These are phyloP conservation scores for Drosophila nikananu DNA, from an alignment of 1,140 invertebrate genomes.

Conservation along the genomic window DNA sequence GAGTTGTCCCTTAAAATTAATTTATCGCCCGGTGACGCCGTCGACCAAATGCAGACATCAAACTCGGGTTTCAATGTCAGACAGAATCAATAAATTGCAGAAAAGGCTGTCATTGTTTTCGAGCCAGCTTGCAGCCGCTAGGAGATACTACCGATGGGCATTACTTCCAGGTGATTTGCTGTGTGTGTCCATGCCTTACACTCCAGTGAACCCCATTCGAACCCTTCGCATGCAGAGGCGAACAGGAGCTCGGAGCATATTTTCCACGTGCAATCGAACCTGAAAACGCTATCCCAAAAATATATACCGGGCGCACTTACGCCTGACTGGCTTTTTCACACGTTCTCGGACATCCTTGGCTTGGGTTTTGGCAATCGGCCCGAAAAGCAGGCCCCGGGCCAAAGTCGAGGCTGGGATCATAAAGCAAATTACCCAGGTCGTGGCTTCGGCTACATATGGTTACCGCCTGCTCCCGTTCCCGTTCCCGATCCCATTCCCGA, in stretches of 20 bases:
- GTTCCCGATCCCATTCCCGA: neutral
- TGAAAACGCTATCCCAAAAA: conserved; percentile 35
- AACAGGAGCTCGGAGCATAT: conserved; percentile 47
- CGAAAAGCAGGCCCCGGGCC: conserved; percentile 18
- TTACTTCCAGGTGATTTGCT: conserved; percentile 83
- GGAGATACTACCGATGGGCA: conserved; percentile 46
- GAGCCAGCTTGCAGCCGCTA: conserved; percentile 8
- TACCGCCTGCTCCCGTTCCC: neutral
- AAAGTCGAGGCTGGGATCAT: conserved; percentile 59
- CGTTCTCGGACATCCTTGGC: conserved; percentile 59
- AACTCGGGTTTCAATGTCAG: conserved; percentile 72
- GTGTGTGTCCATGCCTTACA: conserved; percentile 73
- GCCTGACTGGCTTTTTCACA: conserved; percentile 78
- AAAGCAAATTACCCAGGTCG: conserved; percentile 73
- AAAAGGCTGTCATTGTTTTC: conserved; percentile 48
- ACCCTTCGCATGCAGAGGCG: conserved; percentile 26
- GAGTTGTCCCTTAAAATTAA: conserved; percentile 9
- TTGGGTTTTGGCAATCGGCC: conserved; percentile 27
- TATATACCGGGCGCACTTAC: conserved; percentile 66
- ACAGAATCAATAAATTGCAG: conserved; percentile 78
- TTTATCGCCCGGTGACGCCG: neutral
- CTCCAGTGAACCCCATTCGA: conserved; percentile 58
- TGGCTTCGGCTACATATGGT: conserved; percentile 51
- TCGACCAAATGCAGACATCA: conserved; percentile 55
- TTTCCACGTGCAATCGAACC: conserved; percentile 49